These are phyloP conservation scores for Poeciliopsis gracilis DNA, from an alignment of 2,797 vertebrate genomes.

Conservation along the genomic window DNA sequence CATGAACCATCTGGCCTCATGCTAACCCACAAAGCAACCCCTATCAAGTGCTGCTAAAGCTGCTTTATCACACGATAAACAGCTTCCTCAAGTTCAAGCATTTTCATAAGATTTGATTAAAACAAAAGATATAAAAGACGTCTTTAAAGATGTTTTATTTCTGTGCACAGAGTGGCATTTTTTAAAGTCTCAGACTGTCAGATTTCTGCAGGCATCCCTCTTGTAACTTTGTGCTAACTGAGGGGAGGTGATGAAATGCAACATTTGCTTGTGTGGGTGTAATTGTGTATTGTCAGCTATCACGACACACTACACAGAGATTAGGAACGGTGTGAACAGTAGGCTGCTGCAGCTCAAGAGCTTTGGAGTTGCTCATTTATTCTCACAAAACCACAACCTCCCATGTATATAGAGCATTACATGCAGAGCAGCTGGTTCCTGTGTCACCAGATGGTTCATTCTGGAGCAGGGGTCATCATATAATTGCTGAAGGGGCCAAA, in stretches of 20 bases:
- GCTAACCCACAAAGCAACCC: neutral
- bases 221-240: constrained; percentile 22
- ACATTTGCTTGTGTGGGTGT: constrained; percentile 51
- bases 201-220: constrained; percentile 12
- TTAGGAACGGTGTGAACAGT: constrained; percentile 46
- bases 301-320: constrained; percentile 50
- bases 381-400: neutral
- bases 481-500: constrained; percentile 3
- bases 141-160: neutral
- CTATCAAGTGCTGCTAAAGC: constrained; percentile 1
- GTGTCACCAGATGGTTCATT: neutral
- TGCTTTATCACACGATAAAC: neutral
- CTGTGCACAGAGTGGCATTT: neutral
- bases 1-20: neutral
- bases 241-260: constrained; percentile 48
- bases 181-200: constrained; percentile 13
- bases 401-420: neutral
- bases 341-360: constrained; percentile 55
- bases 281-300: constrained; percentile 64
- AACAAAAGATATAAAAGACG: neutral
- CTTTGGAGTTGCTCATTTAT: constrained; percentile 39
- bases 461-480: neutral
- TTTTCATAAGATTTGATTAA: neutral
- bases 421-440: neutral
- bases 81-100: neutral